phyloP scores from a whole-genome alignment of 2,888 invertebrate genomes.

The Chrysodeixis includens region DNA sequence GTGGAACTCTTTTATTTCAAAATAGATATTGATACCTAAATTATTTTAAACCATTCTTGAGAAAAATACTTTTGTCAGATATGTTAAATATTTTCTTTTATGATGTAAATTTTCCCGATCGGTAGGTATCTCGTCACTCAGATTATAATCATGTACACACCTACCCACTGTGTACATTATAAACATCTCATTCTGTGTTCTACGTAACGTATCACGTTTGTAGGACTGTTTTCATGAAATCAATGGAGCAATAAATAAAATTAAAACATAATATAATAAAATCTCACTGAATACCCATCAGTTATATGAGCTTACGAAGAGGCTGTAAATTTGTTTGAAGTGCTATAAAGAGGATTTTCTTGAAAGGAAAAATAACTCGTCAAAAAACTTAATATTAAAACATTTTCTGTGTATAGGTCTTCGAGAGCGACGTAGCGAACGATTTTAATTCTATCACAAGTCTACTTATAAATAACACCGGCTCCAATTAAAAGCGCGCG shows the following conservation, averaged over 20 bases:
- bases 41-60: not conserved
- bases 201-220: constrained; percentile 8
- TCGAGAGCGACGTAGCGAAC: constrained; percentile 81
- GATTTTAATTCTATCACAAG: constrained; percentile 88
- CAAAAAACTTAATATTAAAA: constrained; percentile 84
- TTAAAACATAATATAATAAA: constrained; percentile 61
- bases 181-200: constrained; percentile 32
- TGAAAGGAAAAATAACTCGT: constrained; percentile 79
- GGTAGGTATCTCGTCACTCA: not conserved
- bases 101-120: not conserved
- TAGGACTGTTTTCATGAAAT: constrained; percentile 29
- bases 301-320: constrained; percentile 68
- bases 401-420: constrained; percentile 76
- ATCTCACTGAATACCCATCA: constrained; percentile 67
- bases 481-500: constrained; percentile 86
- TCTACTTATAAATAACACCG: constrained; percentile 85
- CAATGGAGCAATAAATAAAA: constrained; percentile 59
- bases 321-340: constrained; percentile 81
- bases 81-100: constrained; percentile 9
- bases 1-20: constrained; percentile 17
- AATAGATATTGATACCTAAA: not conserved
- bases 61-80: not conserved
- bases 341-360: constrained; percentile 78
- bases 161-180: constrained; percentile 3
- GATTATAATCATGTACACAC: no score